Conservation (phyloP, 2,888 invertebrate genomes). For the Monoplex corrugatus region DNA sequence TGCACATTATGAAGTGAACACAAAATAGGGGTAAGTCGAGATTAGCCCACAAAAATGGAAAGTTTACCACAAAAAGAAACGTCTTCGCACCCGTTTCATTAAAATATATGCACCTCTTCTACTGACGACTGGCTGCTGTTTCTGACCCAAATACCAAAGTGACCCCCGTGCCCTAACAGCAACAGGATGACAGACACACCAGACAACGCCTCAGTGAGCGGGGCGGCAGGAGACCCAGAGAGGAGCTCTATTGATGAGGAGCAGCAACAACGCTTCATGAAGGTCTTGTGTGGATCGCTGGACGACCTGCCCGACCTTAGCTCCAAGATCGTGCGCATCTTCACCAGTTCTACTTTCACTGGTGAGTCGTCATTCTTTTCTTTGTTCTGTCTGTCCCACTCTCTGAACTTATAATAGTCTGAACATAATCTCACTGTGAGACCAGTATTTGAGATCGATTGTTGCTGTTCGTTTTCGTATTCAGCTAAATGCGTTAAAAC, state of each 20-base stretch:
- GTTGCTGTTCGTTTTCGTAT: no score
- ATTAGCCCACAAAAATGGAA: no score
- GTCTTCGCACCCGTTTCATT: no score
- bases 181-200: conserved; percentile 41
- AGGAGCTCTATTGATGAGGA: conserved; percentile 64
- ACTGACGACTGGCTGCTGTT: no score
- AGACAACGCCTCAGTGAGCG: conserved; percentile 48
- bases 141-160: no score
- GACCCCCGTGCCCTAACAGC: no score
- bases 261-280: conserved; percentile 59
- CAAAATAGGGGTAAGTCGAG: no score
- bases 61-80: no score
- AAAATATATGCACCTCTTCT: no score
- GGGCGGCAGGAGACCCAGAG: conserved; percentile 58
- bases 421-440: not conserved
- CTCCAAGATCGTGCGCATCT: conserved; percentile 98
- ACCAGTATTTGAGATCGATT: no score
- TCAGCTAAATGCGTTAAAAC: no score
- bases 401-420: not conserved
- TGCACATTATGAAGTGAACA: no score
- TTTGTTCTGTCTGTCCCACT: not conserved
- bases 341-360: conserved; percentile 99
- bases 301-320: conserved; percentile 95
- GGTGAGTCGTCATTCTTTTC: conserved; percentile 84
- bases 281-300: conserved; percentile 68